Evolutionary conservation across 2,797 vertebrate genomes (phyloP), one percentile per base, ranked within the genome.

Genomic region (Denticeps clupeoides): DNA sequence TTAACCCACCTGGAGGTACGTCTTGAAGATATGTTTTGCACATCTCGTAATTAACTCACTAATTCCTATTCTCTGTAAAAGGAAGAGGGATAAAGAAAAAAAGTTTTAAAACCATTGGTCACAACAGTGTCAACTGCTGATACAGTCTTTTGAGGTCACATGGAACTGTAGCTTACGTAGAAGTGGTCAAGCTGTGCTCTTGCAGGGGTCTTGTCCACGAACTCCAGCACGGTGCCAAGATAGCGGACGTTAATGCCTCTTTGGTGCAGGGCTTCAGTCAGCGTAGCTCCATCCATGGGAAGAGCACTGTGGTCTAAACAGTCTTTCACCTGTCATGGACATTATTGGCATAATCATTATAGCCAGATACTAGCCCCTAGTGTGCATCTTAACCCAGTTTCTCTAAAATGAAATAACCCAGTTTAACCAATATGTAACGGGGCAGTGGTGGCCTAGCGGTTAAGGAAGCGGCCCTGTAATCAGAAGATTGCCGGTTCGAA

Each of bases 291-390:
- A 0, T 99, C 95, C 94, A 98, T 93, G 0, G 94, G 94, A 53
- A 98, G 81, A 64, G 94, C 80, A 0, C 82, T 88, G 60, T 98
- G 93, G 55, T 98, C 94, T 62, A 91, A 78, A 68, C 90, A 96
- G 72, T 99, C 95, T 67, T 99, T 99, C 26, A 99, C 87, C 95
- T 98, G 72, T n/a, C n/a, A n/a, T n/a, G n/a, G n/a, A n/a, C n/a
- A n/a, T n/a, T n/a, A n/a, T n/a, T n/a, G n/a, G n/a, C n/a, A n/a
- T n/a, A n/a, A n/a, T n/a, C n/a, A n/a, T n/a, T n/a, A n/a, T n/a
- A n/a, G n/a, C n/a, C n/a, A n/a, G n/a, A n/a, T n/a, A n/a, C n/a
- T n/a, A n/a, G n/a, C n/a, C n/a, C n/a, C n/a, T n/a, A n/a, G n/a
- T n/a, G n/a, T n/a, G n/a, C n/a, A n/a, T n/a, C n/a, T n/a, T n/a